Evolutionary conservation across 2,113 vertebrate species (phyloP), one percentile per base, ranked within the genome.

Genomic region (Synchiropus splendidus): DNA sequence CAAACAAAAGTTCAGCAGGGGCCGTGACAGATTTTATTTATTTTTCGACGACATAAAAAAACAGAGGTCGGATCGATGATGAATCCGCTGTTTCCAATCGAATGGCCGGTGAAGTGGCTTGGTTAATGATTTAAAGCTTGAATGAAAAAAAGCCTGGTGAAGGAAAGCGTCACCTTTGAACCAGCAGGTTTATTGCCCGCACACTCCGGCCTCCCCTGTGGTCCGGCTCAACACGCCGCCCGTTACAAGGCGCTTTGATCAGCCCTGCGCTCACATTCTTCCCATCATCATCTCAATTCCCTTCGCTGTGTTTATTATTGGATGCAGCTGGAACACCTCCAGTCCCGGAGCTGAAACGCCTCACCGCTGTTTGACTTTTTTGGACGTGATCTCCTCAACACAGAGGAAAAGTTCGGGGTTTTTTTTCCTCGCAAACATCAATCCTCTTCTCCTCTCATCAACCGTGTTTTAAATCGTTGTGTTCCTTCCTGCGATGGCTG

Each of bases 321-420:
- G 47, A 56, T 46, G 48, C 61, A 70, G 72, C 80, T 75, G 75
- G 72, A 80, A 54, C 59, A 53, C 67, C 64, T 75, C 60, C 52
- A 61, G 42, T 39, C 0, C 0, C 39, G 46, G 37, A 52, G 46
- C 61, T 53, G 47, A 54, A 55, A 27, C 71, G 17, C 38, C 32
- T 16, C 64, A 54, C 21, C 30, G 48, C 30, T 54, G 39, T 64
- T 53, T 61, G 33, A 58, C 48, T 61, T 18, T 10, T 31, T 42
- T 27, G 31, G 33, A n/a, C 43, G 40, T 42, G 35, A 6, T 18
- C 15, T 1, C 6, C 30, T 44, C 34, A 32, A 33, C 15, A 40
- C 9, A 4, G 16, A n/a, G 27, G 11, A 31, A 36, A 2, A 39
- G n/a, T n/a, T n/a, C n/a, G n/a, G n/a, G n/a, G n/a, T n/a, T 27